Evolutionary conservation across 2,797 vertebrate species (phyloP), one percentile per base, ranked within the genome.

Genomic region (Coracias cyanogaster): DNA sequence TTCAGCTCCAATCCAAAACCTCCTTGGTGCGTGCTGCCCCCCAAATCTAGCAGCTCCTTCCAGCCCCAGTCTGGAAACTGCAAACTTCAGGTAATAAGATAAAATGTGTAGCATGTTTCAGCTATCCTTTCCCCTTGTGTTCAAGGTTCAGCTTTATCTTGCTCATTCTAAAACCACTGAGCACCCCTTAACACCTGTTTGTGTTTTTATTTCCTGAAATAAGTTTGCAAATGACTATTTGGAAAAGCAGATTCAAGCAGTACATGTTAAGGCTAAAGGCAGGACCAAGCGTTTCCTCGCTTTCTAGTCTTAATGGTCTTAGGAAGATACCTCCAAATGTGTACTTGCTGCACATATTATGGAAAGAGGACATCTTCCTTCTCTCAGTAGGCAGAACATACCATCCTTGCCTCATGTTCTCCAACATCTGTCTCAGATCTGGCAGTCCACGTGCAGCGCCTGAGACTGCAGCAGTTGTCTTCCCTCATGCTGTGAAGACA

Each of bases 331-430:
- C 29, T 81, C n/a, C 28, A 64, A 24, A 43, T 62, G 31, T 15
- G 9, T 12, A 19, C 25, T 57, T 57, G 7, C 7, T 54, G 28
- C 18, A 14, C 2, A 2, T 1, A 1, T 28, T 51, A 21, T 22
- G 49, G 37, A 29, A 66, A 67, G n/a, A 31, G 15, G 6, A n/a
- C 5, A 3, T 41, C 4, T 52, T 89, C 26, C 33, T 52, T 1
- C 58, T 77, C 55, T 74, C 33, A 22, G 18, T 16, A 35, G 41
- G 24, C 13, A 48, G 26, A 51, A 37, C 6, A 15, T 60, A 21
- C 39, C 48, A 41, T 14, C 39, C 16, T 55, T 19, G 19, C 28
- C 70, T 84, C 6, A 0, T 3, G 9, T 52, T 82, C 39, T 82
- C 43, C 43, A 69, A 7, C 15, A 16, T 72, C 61, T 94, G 21